Evolutionary conservation across 2,888 invertebrate species (phyloP).

Genomic region (Galerucella calmariensis): DNA sequence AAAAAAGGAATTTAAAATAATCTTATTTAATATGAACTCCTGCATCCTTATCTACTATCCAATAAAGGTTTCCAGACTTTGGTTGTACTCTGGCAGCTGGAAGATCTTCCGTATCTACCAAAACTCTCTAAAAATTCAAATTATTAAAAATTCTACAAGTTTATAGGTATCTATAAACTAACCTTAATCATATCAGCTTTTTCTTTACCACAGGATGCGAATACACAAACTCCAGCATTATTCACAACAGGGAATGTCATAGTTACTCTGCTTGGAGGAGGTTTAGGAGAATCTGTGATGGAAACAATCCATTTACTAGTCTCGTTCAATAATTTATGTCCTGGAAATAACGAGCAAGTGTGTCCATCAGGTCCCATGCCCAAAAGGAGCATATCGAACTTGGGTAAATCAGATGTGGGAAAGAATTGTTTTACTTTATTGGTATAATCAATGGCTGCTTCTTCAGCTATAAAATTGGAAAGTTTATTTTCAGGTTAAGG

Average conservation of each 20-base stretch:
- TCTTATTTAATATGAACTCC: slow-evolving; percentile 55
- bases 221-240: slow-evolving; percentile 83
- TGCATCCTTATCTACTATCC: slow-evolving; percentile 73
- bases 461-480: slow-evolving; percentile 69
- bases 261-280: slow-evolving; percentile 90
- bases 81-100: slow-evolving; percentile 84
- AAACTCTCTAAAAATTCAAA: slow-evolving; percentile 74
- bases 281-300: slow-evolving; percentile 95
- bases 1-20: no score
- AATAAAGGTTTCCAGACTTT: slow-evolving; percentile 73
- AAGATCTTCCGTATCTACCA: slow-evolving; percentile 79
- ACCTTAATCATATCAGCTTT: slow-evolving; percentile 94
- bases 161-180: neutral
- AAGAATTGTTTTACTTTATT: slow-evolving; percentile 75
- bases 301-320: slow-evolving; percentile 78
- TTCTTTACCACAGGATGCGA: slow-evolving; percentile 84
- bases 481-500: neutral
- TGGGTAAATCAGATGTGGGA: slow-evolving; percentile 70
- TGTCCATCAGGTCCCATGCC: slow-evolving; percentile 99
- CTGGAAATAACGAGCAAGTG: slow-evolving; percentile 96
- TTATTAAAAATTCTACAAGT: neutral
- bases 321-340: slow-evolving; percentile 76
- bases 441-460: slow-evolving; percentile 81
- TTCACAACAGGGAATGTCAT: slow-evolving; percentile 92
- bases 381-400: slow-evolving; percentile 88